A percentile compares a stretch with the other conserved stretches of the same genome.
These are phyloP conservation scores for Magallana ariakensis DNA, from an alignment of 1,140 invertebrate species.

Conservation along the genomic window DNA sequence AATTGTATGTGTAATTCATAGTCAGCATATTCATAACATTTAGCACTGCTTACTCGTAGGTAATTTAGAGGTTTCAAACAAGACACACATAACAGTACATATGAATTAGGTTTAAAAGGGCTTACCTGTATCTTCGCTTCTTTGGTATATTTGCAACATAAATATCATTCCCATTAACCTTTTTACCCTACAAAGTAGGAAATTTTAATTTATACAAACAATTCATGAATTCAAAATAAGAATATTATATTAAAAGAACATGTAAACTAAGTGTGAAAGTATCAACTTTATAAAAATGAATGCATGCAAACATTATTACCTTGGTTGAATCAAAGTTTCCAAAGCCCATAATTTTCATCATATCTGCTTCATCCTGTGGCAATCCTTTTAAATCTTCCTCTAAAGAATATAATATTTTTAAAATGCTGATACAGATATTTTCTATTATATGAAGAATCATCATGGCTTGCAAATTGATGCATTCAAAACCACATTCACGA, in stretches of 20 bases:
- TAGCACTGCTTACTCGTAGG: too few relatives aligned
- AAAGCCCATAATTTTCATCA: constrained; percentile 98
- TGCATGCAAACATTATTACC: constrained; percentile 68
- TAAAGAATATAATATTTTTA: not conserved
- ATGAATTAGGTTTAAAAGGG: too few relatives aligned
- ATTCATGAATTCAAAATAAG: not conserved
- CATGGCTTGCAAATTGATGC: too few relatives aligned
- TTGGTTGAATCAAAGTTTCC: constrained; percentile 96
- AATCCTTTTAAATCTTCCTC: constrained; percentile 60
- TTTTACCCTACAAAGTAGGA: constrained; percentile 83
- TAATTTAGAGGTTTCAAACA: too few relatives aligned
- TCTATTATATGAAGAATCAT: too few relatives aligned
- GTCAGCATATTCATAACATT: too few relatives aligned
- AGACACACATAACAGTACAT: too few relatives aligned
- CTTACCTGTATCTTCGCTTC: constrained; percentile 91
- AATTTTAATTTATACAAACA: not conserved
- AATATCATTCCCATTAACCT: constrained; percentile 95
- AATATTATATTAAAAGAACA: not conserved
- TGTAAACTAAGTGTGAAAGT: too few relatives aligned
- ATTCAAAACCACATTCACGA: too few relatives aligned
- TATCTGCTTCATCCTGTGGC: constrained; percentile 93
- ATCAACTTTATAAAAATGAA: not conserved
- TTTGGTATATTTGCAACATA: constrained; percentile 96
- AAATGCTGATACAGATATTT: too few relatives aligned
- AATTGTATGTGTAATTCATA: too few relatives aligned